Evolutionary conservation across 2,113 vertebrate species (phyloP).

Genomic region (Procavia capensis): DNA sequence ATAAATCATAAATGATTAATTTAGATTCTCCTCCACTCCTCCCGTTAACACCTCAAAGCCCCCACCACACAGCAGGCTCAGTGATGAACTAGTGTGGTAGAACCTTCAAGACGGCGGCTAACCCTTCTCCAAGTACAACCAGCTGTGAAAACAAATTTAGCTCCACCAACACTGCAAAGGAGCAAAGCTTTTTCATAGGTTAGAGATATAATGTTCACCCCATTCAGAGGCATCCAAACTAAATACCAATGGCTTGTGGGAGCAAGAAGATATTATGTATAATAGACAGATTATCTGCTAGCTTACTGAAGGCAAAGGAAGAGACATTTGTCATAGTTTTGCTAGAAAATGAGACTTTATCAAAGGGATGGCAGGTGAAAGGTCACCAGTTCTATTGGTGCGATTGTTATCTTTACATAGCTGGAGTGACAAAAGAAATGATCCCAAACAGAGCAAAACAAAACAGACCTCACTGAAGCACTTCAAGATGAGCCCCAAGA

Average conservation of each 20-base stretch:
- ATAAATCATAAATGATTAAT: slow-evolving; percentile 95
- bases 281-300: slow-evolving; percentile 89
- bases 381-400: slow-evolving; percentile 88
- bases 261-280: slow-evolving; percentile 90
- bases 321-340: slow-evolving; percentile 89
- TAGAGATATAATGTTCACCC: slow-evolving; percentile 95
- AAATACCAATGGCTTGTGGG: slow-evolving; percentile 92
- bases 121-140: slow-evolving; percentile 95
- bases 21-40: slow-evolving; percentile 88
- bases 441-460: slow-evolving; percentile 91
- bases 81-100: slow-evolving; percentile 92
- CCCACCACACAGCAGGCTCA: slow-evolving; percentile 88
- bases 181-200: slow-evolving; percentile 93
- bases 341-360: slow-evolving; percentile 91
- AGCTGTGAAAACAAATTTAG: slow-evolving; percentile 98
- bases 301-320: slow-evolving; percentile 87
- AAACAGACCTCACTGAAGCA: slow-evolving; percentile 90
- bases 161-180: slow-evolving; percentile 91
- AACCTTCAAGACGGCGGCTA: slow-evolving; percentile 93
- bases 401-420: slow-evolving; percentile 91
- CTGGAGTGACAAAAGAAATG: slow-evolving; percentile 92
- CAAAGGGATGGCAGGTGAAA: slow-evolving; percentile 88
- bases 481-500: slow-evolving; percentile 92
- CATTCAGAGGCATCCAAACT: slow-evolving; percentile 93
- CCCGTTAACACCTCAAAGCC: slow-evolving; percentile 90